A percentile compares a stretch with the other conserved stretches of the same genome.
phyloP scores from a whole-genome alignment of 2,888 invertebrate species.

The Limnephilus lunatus region DNA sequence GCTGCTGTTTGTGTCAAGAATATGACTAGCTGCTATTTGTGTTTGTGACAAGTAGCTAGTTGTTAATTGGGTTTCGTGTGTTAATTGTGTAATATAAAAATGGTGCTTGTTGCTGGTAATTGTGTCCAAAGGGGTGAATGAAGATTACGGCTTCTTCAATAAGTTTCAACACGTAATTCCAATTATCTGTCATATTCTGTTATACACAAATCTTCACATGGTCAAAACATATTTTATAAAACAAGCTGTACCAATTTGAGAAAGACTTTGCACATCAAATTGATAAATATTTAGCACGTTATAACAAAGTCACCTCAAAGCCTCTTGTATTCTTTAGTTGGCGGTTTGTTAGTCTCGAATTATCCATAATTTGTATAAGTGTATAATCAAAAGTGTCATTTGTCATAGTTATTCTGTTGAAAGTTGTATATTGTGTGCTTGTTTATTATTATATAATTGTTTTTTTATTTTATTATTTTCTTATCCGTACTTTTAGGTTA shows the following conservation, averaged over 20 bases:
- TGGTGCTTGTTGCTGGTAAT: not conserved
- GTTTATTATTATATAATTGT: not conserved
- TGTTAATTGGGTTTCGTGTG: not conserved
- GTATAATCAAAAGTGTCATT: conserved; percentile 52
- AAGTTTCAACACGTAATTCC: not conserved
- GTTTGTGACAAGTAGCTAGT: not conserved
- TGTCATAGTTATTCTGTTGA: conserved; percentile 24
- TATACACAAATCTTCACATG: not conserved
- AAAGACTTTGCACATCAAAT: not conserved
- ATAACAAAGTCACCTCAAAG: conserved; percentile 20
- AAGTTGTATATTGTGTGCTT: conserved; percentile 23
- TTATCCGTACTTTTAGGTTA: not conserved
- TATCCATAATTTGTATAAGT: conserved; percentile 47
- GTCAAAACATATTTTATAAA: not conserved
- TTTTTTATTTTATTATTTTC: not conserved
- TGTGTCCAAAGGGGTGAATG: not conserved
- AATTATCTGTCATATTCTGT: not conserved
- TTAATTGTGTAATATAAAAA: not conserved
- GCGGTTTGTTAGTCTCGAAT: conserved; percentile 46
- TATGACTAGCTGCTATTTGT: not conserved
- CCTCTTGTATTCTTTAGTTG: conserved; percentile 40
- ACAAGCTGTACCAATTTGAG: not conserved
- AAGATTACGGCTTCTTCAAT: not conserved
- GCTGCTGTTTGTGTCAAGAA: too few relatives aligned
- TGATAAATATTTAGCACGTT: not conserved